Conservation (phyloP, 1,140 invertebrate species). For the Aphidius ervi region DNA sequence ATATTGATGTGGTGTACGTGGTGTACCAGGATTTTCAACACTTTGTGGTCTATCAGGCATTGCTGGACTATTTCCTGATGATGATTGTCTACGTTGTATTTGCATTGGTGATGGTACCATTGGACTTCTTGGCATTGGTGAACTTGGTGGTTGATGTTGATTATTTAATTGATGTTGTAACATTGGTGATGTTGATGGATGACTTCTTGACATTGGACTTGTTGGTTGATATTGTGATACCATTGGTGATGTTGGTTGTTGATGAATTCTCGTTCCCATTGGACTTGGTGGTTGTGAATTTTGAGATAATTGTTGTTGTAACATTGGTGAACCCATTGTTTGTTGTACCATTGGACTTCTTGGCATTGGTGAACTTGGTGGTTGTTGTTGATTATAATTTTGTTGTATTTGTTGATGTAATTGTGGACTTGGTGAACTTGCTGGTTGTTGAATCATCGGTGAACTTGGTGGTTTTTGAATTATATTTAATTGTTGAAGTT, state of each 20-base stretch:
- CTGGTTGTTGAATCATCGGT: conserved; percentile 56
- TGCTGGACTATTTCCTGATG: conserved; percentile 56
- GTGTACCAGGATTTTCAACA: conserved; percentile 58
- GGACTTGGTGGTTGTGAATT: conserved; percentile 50
- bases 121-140: conserved; percentile 57
- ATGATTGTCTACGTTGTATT: conserved; percentile 54
- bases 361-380: conserved; percentile 63
- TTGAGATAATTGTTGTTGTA: conserved; percentile 50
- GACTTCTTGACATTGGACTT: conserved; percentile 47
- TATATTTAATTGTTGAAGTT: conserved; percentile 42
- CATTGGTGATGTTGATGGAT: conserved; percentile 51
- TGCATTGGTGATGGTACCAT: conserved; percentile 56
- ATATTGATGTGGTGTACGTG: conserved; percentile 49
- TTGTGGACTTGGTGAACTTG: conserved; percentile 56
- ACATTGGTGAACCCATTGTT: conserved; percentile 56
- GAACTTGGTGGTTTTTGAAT: conserved; percentile 52
- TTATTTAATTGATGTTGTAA: conserved; percentile 45
- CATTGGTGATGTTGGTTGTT: conserved; percentile 50
- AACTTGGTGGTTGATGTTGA: conserved; percentile 44
- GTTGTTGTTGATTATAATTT: conserved; percentile 48
- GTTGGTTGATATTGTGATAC: conserved; percentile 48
- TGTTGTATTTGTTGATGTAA: conserved; percentile 55
- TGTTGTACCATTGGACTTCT: conserved; percentile 60
- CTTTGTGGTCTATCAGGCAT: conserved; percentile 58
- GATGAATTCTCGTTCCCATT: conserved; percentile 44